Evolutionary conservation across 2,888 invertebrate species (phyloP), one percentile per base, ranked within the genome.

Genomic region (Orchesella flavescens): DNA sequence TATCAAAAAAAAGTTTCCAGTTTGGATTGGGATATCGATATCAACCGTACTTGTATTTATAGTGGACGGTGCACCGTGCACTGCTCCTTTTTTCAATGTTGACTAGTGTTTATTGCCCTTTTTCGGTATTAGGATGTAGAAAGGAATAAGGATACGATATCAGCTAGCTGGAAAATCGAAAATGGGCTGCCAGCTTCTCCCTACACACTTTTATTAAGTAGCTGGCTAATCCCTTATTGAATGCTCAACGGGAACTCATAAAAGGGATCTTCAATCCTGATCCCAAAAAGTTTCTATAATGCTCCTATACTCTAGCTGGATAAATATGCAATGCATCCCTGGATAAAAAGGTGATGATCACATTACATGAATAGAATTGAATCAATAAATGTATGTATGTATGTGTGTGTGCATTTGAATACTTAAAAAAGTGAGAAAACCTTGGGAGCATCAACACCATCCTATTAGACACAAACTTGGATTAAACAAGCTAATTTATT

Each of bases 201-300:
- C 34, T 34, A 34, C 34, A 34, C 7, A 34, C 34, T 12, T 21
- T 7, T 43, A 10, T 15, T 34, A 61, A 21, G 43, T 44, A 66
- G 66, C 17, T 43, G 66, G n/a, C 66, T 66, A 66, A 66, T 66
- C 66, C 66, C 44, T 66, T 66, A 46, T 63, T 63, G 63, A 63
- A 63, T 63, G 34, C 34, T 34, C 34, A 34, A 34, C 34, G 34
- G 34, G 34, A 34, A n/a, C 7, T 34, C 34, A 34, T 34, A 34
- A 34, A 34, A 34, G 34, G 34, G 34, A 34, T 34, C 34, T 34
- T 7, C 34, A 34, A 34, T 34, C 34, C 34, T 34, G 7, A 34
- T 34, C 34, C 34, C 34, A 34, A 34, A 34, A 34, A 34, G 34
- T 34, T 34, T 2, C n/a, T n/a, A n/a, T n/a, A n/a, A n/a, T n/a